Base-by-base conservation (phyloP, 1,140 invertebrate genomes). In the Drosophila parabipectinata region DNA sequence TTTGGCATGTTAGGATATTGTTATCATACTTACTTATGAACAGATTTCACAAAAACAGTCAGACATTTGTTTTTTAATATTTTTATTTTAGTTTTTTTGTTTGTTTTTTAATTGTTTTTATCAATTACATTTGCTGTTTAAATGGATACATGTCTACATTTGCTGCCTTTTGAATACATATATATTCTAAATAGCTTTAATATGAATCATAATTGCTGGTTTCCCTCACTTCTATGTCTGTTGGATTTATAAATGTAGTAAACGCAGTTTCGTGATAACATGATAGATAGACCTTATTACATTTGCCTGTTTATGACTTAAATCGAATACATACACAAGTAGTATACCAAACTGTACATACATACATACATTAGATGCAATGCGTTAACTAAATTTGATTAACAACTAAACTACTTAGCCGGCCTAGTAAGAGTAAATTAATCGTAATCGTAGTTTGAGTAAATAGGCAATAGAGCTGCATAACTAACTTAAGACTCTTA, bases 111-210 rank as follows among this genome's bases (percentile, higher is more conserved):
- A 82, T 75, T 54, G 61, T 66, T 54, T 75, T 59, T 55, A 50
- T 85, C 82, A 85, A 87, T 81, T 85, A 87, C 82, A 85, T 81
- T 85, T 82, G 77, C 81, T 80, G 75, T 87, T 81, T 81, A 75
- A 74, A 87, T 85, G 64, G 63, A 81, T 85, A 87, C 64, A 67
- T 76, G 72, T 75, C 67, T 81, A 85, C 61, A 87, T 60, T 69
- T 85, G 60, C 55, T 69, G 69, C 48, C 47, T 53, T 79, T 82
- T 85, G 60, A 88, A 79, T 88, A 82, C 72, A 64, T 63, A 34
- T 45, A 18, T 45, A 32, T 53, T 53, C 7, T 69, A 54, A 69
- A 58, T 69, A 83, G 51, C 84, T 64, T 54, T 72, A 79, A 68
- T 79, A 57, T 78, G 60, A 73, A 60, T 62, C 57, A 59, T 75